Evolutionary conservation across 2,113 vertebrate species (phyloP), one percentile per base, ranked within the genome.

Genomic region (Scartelaos histophorus): DNA sequence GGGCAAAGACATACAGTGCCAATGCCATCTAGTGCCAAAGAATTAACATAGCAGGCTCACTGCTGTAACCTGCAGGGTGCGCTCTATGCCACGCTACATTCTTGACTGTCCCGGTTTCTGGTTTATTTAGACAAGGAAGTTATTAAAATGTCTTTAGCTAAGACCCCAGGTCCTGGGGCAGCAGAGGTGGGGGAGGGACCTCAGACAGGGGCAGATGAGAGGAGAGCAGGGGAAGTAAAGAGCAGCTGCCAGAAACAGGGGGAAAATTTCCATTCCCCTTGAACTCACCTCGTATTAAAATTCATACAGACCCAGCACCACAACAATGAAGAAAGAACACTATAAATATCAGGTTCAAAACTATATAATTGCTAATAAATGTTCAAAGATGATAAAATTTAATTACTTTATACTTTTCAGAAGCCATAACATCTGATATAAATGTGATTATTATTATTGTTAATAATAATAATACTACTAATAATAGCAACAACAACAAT

Each of bases 51-150:
- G 77, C 89, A 88, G 67, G 70, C 71, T 58, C 29, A 43, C 10
- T 43, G 16, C 17, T 64, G 60, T 24, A 38, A 57, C 90, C 93
- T 92, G 73, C 77, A 93, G 93, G 89, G 77, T 92, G 90, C 87
- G 90, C 90, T 82, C 75, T 78, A 69, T 79, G 72, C 72, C 81
- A 80, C 62, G 38, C 29, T 80, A 85, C 87, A 80, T 80, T 69
- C 5, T 84, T n/a, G 19, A 34, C 34, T 21, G 38, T 7, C 56
- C 57, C 87, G 78, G 81, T 88, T 85, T 82, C 77, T 68, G 75
- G 65, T 81, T 88, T 93, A 88, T 93, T 94, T 90, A 89, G 83
- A 85, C 85, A 93, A 92, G 93, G 90, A 94, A 93, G 86, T 89
- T 85, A 92, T 94, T 93, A 92, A 93, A 93, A 89, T 83, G 85